Evolutionary conservation across 2,888 invertebrate genomes (phyloP), one percentile per base, ranked within the genome.

Genomic region (Pheosia gnoma): DNA sequence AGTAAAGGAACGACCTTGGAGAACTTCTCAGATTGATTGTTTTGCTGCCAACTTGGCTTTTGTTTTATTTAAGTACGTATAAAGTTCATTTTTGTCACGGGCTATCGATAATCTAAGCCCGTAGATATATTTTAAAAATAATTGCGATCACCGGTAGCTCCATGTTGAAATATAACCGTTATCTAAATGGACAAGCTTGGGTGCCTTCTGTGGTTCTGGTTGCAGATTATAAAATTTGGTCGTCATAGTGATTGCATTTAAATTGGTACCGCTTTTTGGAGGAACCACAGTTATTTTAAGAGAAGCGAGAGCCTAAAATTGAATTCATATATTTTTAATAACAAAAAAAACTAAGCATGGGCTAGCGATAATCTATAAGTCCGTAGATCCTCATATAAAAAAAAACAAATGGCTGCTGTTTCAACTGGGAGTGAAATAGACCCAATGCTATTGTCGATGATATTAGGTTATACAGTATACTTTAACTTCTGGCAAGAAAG

Each of bases 1-100:
- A 41, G 79, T 82, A 49, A 82, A 82, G 58, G 82, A 89, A 49
- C 93, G 95, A 69, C 80, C 83, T 52, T 96, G 96, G 96, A 94
- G 91, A 64, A 92, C 94, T 0, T 94, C 94, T 10, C 75, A 94
- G 57, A 97, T 98, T 60, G 97, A 97, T 86, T 92, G 96, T 49
- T 98, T 98, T 87, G 97, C 95, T n/a, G 94, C 96, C 5, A 98
- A 97, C 83, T 84, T 98, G 70, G 97, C 96, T 45, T 97, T 97
- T 86, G 94, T 97, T 61, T 89, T 96, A 58, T 96, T 94, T 77
- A 94, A 95, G 97, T 97, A 87, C 94, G 95, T 62, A 63, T 62
- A 25, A 0, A 25, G 25, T 43, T 45, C 9, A 8, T 4, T 45
- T 4, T 43, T 25, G 41, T 43, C 38, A 43, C n/a, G 41, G 51